These are phyloP conservation scores for Leptura quadrifasciata DNA, from an alignment of 2,888 invertebrate genomes.

Conservation along the genomic window DNA sequence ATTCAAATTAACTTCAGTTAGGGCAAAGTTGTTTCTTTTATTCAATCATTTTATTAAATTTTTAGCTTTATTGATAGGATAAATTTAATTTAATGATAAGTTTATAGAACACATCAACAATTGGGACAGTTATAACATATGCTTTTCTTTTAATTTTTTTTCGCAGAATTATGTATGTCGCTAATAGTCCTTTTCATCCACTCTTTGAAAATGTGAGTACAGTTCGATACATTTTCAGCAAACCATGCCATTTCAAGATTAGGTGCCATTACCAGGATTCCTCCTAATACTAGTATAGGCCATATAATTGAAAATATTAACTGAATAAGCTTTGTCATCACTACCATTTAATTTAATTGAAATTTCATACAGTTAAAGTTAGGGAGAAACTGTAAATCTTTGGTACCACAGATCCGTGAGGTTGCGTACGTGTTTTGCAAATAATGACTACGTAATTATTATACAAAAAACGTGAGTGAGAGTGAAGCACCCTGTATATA, in stretches of 20 bases:
- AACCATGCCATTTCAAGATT: constrained; percentile 51
- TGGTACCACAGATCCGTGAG: too few relatives aligned
- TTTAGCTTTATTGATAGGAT: too few relatives aligned
- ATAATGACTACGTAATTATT: too few relatives aligned
- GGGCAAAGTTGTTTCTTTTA: too few relatives aligned
- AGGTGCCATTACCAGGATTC: constrained; percentile 51
- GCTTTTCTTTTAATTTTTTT: not conserved
- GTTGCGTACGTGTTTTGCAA: too few relatives aligned
- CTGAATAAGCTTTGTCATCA: constrained; percentile 57
- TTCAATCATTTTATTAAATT: too few relatives aligned
- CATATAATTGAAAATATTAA: constrained; percentile 58
- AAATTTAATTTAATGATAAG: not conserved
- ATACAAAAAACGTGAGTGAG: too few relatives aligned
- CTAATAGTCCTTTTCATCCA: constrained; percentile 20
- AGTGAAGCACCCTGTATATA: too few relatives aligned
- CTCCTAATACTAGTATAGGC: constrained; percentile 55
- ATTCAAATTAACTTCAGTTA: too few relatives aligned
- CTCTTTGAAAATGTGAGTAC: not conserved
- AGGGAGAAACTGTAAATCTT: too few relatives aligned
- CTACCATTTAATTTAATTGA: too few relatives aligned
- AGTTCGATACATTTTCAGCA: constrained; percentile 46
- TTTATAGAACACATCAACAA: not conserved
- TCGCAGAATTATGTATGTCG: not conserved
- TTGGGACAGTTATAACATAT: not conserved
- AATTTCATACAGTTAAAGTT: too few relatives aligned